Conservation (phyloP, 1,140 invertebrate species). For the Arctopsyche grandis region DNA sequence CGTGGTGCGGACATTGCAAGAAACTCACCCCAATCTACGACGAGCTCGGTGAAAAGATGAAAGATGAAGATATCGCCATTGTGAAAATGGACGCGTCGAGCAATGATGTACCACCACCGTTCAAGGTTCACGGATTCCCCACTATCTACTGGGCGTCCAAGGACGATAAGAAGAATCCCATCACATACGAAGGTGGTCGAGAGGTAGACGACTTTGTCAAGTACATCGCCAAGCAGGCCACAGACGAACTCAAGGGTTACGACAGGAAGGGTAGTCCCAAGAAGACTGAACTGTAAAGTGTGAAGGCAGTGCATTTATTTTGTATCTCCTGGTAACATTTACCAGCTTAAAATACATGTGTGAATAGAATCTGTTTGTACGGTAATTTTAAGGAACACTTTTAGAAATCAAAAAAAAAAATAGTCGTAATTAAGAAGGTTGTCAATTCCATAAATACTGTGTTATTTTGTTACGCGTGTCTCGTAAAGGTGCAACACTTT, state of each 20-base stretch:
- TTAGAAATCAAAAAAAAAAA: slow-evolving; percentile 17
- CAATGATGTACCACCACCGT: slow-evolving; percentile 95
- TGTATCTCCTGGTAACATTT: slow-evolving; percentile 52
- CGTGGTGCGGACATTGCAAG: slow-evolving; percentile 99
- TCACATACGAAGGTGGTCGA: slow-evolving; percentile 95
- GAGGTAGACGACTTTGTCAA: slow-evolving; percentile 96
- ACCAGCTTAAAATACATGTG: slow-evolving; percentile 47
- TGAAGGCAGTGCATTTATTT: slow-evolving; percentile 45
- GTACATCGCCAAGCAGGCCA: slow-evolving; percentile 94
- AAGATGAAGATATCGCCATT: slow-evolving; percentile 89
- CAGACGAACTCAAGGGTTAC: slow-evolving; percentile 87
- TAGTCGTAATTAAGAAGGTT: slow-evolving; percentile 43
- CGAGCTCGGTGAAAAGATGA: slow-evolving; percentile 92
- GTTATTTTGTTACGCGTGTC: slow-evolving; percentile 40
- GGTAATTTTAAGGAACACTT: slow-evolving; percentile 38
- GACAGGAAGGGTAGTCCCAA: slow-evolving; percentile 90
- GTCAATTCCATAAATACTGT: slow-evolving; percentile 53
- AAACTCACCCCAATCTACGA: slow-evolving; percentile 93
- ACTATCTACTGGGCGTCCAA: slow-evolving; percentile 97
- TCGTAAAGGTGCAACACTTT: slow-evolving; percentile 30
- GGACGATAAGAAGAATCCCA: slow-evolving; percentile 80
- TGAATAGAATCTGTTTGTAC: slow-evolving; percentile 35
- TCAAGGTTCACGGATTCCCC: slow-evolving; percentile 96
- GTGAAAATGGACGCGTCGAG: slow-evolving; percentile 99
- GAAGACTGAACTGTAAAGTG: slow-evolving; percentile 73